Evolutionary conservation across 2,113 vertebrate species (phyloP).

Genomic region (Cryptotis parvus): DNA sequence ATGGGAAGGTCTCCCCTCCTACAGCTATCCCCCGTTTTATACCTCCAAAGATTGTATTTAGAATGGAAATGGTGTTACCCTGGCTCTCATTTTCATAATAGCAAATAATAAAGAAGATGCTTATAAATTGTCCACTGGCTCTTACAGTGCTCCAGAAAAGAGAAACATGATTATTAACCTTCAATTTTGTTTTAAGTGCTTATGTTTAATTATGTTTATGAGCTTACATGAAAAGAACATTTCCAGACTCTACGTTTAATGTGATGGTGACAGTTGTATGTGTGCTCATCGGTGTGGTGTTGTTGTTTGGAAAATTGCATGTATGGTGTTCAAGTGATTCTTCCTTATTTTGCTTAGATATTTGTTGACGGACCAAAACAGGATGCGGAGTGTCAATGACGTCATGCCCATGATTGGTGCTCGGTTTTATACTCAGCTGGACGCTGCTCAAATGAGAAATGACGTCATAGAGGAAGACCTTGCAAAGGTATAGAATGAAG

Average conservation of each 20-base stretch:
- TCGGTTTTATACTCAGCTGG: conserved; percentile 98
- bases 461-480: conserved; percentile 99
- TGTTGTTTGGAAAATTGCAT: background rate
- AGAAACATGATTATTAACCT: conserved; percentile 14
- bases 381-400: conserved; percentile 98
- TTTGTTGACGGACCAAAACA: conserved; percentile 97
- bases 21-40: background rate
- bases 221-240: conserved; percentile 36
- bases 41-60: background rate
- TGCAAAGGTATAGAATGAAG: conserved; percentile 92
- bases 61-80: conserved; percentile 27
- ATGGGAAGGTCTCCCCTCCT: background rate
- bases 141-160: conserved; percentile 17
- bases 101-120: conserved; percentile 2
- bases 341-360: conserved; percentile 89
- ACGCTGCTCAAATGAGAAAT: conserved; percentile 99
- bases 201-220: no score
- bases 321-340: conserved; percentile 55
- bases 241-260: background rate
- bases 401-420: conserved; percentile 99
- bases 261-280: background rate
- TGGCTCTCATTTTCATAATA: conserved; percentile 31
- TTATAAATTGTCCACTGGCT: conserved; percentile 17
- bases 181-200: no score
- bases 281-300: background rate